Conservation (phyloP, 2,113 vertebrate species). For the Psittacula cyanocephala region DNA sequence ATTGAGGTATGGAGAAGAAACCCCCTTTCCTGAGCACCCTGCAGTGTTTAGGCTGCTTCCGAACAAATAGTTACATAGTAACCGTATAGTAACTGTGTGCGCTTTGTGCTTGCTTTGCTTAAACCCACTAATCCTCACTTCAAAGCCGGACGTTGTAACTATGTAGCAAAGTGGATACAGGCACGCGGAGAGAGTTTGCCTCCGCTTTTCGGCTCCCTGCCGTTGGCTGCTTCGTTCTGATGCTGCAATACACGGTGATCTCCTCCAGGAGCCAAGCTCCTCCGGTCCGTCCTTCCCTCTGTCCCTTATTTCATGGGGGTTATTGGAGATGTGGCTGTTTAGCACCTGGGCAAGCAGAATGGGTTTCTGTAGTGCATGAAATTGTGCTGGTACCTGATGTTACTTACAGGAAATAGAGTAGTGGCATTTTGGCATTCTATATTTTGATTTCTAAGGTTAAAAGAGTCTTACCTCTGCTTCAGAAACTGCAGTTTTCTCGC, state of each 20-base stretch:
- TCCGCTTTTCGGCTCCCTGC: neutral
- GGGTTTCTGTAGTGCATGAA: neutral
- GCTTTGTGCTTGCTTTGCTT: neutral
- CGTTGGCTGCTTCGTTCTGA: neutral
- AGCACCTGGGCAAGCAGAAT: neutral
- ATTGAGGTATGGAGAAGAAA: neutral
- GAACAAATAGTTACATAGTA: neutral
- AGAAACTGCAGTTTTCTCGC: neutral
- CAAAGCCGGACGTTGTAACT: neutral
- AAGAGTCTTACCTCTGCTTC: neutral
- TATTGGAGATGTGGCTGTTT: neutral
- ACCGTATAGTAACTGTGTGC: neutral
- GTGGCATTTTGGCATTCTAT: neutral
- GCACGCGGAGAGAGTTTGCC: neutral
- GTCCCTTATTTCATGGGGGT: neutral
- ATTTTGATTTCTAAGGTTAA: neutral
- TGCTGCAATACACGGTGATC: neutral
- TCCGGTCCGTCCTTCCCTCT: neutral
- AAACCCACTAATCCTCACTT: neutral
- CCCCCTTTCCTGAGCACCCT: fast-evolving
- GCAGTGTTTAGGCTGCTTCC: neutral
- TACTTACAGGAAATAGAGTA: neutral
- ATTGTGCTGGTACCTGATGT: neutral
- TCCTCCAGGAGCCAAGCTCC: neutral
- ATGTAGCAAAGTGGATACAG: neutral